A percentile compares a stretch with the other conserved stretches of the same genome.
These are phyloP conservation scores for Melinaea menophilus DNA, from an alignment of 2,888 invertebrate genomes.

Conservation along the genomic window DNA sequence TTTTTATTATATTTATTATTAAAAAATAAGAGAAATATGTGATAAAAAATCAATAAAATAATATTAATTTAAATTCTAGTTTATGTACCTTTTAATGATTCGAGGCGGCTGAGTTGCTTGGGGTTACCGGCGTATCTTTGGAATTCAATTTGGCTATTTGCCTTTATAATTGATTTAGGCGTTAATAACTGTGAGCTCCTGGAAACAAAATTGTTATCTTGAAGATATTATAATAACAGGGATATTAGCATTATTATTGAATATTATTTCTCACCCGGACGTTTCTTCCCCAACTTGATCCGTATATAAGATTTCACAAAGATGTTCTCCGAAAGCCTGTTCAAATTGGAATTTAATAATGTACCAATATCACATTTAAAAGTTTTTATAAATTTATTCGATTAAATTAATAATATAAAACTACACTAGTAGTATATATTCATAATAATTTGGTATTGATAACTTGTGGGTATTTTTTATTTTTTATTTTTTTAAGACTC, in stretches of 20 bases:
- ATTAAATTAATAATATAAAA: background rate
- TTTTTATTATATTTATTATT: background rate
- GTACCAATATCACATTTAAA: background rate
- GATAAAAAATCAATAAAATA: slow-evolving; percentile 37
- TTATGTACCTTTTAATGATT: slow-evolving; percentile 69
- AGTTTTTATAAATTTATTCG: background rate
- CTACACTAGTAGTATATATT: too few relatives aligned
- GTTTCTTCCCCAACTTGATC: slow-evolving; percentile 66
- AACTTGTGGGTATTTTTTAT: too few relatives aligned
- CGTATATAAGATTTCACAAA: slow-evolving; percentile 65
- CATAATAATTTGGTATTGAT: too few relatives aligned
- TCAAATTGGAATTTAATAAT: slow-evolving; percentile 23
- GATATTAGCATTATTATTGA: slow-evolving; percentile 7
- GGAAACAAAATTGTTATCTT: slow-evolving; percentile 30
- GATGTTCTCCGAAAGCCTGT: slow-evolving; percentile 68
- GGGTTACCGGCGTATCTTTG: slow-evolving; percentile 77
- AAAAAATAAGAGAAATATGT: background rate
- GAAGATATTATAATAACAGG: background rate
- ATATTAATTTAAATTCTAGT: slow-evolving; percentile 39
- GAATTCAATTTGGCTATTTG: slow-evolving; percentile 90
- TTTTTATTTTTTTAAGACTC: too few relatives aligned
- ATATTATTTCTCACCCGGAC: slow-evolving; percentile 49
- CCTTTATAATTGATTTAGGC: slow-evolving; percentile 94
- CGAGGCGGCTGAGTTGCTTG: slow-evolving; percentile 80
- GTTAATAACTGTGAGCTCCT: slow-evolving; percentile 83